Evolutionary conservation across 2,113 vertebrate genomes (phyloP).

Genomic region (Microcebus griseorufus): DNA sequence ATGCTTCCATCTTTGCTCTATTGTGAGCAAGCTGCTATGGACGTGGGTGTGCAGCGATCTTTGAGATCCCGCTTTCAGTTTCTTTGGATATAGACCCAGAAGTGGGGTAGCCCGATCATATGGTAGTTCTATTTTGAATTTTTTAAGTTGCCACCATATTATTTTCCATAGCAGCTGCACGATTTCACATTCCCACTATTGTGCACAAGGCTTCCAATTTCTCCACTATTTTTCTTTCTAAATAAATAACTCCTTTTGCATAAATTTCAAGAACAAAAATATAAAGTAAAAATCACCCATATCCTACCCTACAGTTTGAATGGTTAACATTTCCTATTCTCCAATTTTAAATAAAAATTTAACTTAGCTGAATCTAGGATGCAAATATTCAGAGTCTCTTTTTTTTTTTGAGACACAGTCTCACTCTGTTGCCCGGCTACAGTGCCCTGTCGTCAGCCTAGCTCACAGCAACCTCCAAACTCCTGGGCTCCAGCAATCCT

Average conservation of each 20-base stretch:
- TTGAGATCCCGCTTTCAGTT: background rate
- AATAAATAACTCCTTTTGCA: background rate
- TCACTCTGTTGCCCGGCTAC: too few relatives aligned
- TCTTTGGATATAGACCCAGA: background rate
- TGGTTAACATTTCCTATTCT: background rate
- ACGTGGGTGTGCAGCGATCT: background rate
- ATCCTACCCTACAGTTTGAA: background rate
- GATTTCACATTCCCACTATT: background rate
- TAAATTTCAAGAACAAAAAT: background rate
- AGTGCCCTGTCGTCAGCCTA: too few relatives aligned
- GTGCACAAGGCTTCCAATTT: background rate
- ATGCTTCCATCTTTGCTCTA: background rate
- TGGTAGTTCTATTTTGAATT: background rate
- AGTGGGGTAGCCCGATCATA: background rate
- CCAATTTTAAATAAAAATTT: background rate
- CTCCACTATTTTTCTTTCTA: background rate
- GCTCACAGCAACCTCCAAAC: too few relatives aligned
- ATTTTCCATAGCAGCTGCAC: background rate
- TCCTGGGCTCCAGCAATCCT: too few relatives aligned
- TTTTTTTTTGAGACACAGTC: too few relatives aligned
- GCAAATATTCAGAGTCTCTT: background rate
- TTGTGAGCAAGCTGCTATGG: background rate
- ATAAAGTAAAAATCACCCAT: background rate
- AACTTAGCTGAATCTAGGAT: background rate
- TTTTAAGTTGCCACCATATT: background rate